These are phyloP conservation scores for Philereme transversata DNA, from an alignment of 2,888 invertebrate genomes.

Conservation along the genomic window DNA sequence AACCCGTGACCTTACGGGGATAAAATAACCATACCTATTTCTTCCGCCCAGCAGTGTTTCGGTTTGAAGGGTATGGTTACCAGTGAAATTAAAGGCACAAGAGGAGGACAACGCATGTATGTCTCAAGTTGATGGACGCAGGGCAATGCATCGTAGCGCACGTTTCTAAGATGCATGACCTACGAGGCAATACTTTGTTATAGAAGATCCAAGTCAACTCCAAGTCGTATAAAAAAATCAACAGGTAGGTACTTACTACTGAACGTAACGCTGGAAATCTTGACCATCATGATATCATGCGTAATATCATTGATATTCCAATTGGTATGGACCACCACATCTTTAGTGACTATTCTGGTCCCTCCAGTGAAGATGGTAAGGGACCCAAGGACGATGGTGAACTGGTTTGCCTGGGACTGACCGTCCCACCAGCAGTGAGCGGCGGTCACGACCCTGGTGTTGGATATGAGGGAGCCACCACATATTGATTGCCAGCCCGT, in stretches of 20 bases:
- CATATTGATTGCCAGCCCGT: slow-evolving; percentile 66
- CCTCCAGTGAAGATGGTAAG: slow-evolving; percentile 68
- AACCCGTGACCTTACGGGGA: too few relatives aligned
- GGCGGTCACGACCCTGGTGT: slow-evolving; percentile 64
- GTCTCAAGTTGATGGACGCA: too few relatives aligned
- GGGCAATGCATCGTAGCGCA: too few relatives aligned
- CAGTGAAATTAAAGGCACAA: too few relatives aligned
- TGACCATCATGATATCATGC: slow-evolving; percentile 66
- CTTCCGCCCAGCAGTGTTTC: too few relatives aligned
- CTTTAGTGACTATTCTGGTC: slow-evolving; percentile 55
- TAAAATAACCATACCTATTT: too few relatives aligned
- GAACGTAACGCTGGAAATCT: slow-evolving; percentile 50
- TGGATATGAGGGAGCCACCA: slow-evolving; percentile 67
- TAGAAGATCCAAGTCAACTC: not conserved
- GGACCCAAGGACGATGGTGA: slow-evolving; percentile 70
- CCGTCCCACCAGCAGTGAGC: slow-evolving; percentile 79
- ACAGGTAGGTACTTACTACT: slow-evolving; percentile 55
- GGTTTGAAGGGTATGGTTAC: too few relatives aligned
- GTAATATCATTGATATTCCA: slow-evolving; percentile 59
- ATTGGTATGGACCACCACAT: slow-evolving; percentile 56
- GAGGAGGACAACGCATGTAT: too few relatives aligned
- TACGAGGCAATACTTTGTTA: too few relatives aligned
- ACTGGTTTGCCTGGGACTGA: slow-evolving; percentile 54
- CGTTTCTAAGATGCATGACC: too few relatives aligned
- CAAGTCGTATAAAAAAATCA: not conserved